These are phyloP conservation scores for Centropyge bicolor DNA, from an alignment of 2,797 vertebrate species.

Conservation along the genomic window DNA sequence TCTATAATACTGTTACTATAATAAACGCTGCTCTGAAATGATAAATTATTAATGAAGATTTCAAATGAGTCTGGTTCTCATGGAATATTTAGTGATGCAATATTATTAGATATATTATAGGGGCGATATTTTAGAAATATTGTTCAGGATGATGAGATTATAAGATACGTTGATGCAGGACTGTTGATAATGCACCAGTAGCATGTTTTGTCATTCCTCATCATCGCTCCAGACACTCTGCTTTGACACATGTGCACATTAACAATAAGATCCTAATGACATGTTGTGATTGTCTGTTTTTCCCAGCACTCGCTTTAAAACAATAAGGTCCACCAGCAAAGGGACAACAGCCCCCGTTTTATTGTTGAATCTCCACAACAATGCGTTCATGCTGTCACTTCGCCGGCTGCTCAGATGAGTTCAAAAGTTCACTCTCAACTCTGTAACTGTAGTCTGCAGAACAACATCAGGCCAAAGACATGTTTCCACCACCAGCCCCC, in stretches of 20 bases:
- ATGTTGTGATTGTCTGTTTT: not conserved
- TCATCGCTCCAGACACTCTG: not conserved
- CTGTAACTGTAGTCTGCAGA: constrained; percentile 5
- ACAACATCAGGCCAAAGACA: constrained; percentile 17
- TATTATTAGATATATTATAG: constrained; percentile 14
- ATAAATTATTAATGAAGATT: constrained; percentile 23
- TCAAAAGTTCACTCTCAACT: constrained; percentile 61
- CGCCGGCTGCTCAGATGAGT: constrained; percentile 43
- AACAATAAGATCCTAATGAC: constrained; percentile 5
- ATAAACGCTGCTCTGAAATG: constrained; percentile 10
- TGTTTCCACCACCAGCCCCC: constrained; percentile 30
- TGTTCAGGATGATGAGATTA: not conserved
- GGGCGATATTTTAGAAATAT: no score
- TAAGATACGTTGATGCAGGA: not conserved
- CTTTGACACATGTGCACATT: not conserved
- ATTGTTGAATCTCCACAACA: constrained; percentile 5
- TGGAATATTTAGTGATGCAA: constrained; percentile 19
- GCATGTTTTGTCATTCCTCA: not conserved
- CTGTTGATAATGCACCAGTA: not conserved
- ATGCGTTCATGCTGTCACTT: constrained; percentile 23
- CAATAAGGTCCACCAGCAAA: not conserved
- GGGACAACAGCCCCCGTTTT: not conserved
- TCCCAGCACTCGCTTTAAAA: constrained; percentile 2
- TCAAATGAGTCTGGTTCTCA: not conserved
- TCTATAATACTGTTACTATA: not conserved